These are phyloP conservation scores for Aspiorhynchus laticeps DNA, from an alignment of 2,113 vertebrate species.

Conservation along the genomic window DNA sequence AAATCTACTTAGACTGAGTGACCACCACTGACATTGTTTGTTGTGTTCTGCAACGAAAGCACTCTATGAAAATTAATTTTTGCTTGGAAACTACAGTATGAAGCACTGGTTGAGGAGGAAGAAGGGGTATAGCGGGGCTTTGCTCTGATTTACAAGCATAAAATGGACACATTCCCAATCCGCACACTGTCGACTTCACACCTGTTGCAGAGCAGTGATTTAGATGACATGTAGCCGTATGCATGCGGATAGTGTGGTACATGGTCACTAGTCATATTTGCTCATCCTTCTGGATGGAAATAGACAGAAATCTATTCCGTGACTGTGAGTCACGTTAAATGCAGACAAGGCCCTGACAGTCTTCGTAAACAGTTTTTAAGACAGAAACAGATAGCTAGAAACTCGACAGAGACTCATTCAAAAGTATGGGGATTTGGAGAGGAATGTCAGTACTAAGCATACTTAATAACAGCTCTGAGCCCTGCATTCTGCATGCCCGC, in stretches of 20 bases:
- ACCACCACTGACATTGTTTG: background rate
- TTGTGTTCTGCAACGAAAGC: background rate
- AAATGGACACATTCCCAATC: constrained; percentile 23
- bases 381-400: constrained; percentile 1
- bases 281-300: background rate
- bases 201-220: constrained; percentile 26
- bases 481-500: constrained; percentile 24
- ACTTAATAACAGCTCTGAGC: constrained; percentile 41
- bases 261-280: background rate
- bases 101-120: background rate
- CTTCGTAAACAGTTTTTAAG: background rate
- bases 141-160: constrained; percentile 17
- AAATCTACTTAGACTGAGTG: background rate
- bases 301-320: background rate
- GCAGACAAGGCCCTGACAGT: background rate
- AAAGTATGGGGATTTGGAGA: constrained; percentile 30
- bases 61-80: background rate
- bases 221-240: background rate
- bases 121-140: background rate
- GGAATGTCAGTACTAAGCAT: constrained; percentile 34
- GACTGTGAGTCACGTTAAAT: background rate
- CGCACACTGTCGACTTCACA: background rate
- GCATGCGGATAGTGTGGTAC: background rate
- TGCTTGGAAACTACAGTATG: background rate
- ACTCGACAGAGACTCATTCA: constrained; percentile 2